A percentile compares a stretch with the other conserved stretches of the same genome.
Conservation (phyloP, 2,113 vertebrate species). For the Callipepla californica region DNA sequence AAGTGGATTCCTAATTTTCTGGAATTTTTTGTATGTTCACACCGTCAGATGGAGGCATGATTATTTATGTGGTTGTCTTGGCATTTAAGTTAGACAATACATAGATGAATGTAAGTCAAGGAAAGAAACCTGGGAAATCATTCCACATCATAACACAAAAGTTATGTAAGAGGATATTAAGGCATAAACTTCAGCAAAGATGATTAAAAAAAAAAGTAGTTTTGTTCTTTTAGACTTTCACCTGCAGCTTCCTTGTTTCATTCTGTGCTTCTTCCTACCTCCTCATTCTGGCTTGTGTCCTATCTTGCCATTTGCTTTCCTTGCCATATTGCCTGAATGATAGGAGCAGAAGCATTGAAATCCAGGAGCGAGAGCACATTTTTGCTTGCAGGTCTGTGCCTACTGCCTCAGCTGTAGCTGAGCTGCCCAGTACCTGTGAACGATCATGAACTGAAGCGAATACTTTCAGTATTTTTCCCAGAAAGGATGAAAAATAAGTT, state of each 20-base stretch:
- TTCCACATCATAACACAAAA: neutral
- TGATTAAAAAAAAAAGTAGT: neutral
- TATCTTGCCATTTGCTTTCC: neutral
- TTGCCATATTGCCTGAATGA: neutral
- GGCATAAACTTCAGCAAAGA: neutral
- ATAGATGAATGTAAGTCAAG: neutral
- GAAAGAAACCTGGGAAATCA: neutral
- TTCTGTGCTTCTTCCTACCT: neutral
- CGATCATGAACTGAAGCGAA: neutral
- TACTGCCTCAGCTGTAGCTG: neutral
- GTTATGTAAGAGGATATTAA: neutral
- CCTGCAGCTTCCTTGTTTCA: neutral
- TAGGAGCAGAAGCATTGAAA: neutral
- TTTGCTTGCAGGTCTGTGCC: neutral
- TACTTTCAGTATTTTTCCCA: neutral
- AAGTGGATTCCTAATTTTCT: neutral
- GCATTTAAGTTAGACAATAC: neutral
- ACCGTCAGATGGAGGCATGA: neutral
- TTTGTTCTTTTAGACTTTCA: neutral
- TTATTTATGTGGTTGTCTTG: neutral
- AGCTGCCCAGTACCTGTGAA: neutral
- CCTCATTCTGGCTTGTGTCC: neutral
- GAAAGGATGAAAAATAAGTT: neutral
- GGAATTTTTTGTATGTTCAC: neutral
- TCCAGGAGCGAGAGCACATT: fast-evolving